Evolutionary conservation across 1,140 invertebrate genomes (phyloP).

Genomic region (Liolophura sinensis): DNA sequence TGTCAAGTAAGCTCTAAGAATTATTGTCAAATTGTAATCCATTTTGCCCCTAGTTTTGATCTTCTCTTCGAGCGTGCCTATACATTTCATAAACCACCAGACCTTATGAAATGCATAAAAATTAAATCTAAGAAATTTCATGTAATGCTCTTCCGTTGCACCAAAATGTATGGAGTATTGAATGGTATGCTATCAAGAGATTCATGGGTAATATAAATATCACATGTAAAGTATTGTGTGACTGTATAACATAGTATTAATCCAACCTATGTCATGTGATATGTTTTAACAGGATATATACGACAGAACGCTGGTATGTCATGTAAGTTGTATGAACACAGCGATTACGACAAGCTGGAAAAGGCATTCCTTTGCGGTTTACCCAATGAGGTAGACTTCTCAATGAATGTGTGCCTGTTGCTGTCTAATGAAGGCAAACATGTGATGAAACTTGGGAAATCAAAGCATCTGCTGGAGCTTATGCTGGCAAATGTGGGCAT

Average conservation of each 20-base stretch:
- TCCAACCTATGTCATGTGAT: neutral
- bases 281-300: constrained; percentile 36
- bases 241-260: too few relatives aligned
- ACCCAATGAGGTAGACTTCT: constrained; percentile 98
- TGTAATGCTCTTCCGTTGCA: too few relatives aligned
- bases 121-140: too few relatives aligned
- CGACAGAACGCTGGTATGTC: constrained; percentile 72
- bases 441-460: constrained; percentile 79
- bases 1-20: constrained; percentile 66
- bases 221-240: too few relatives aligned
- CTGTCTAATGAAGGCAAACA: constrained; percentile 92
- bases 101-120: too few relatives aligned
- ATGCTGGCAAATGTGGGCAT: constrained; percentile 92
- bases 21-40: too few relatives aligned
- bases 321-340: constrained; percentile 72
- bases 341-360: constrained; percentile 84
- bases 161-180: too few relatives aligned
- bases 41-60: too few relatives aligned
- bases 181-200: too few relatives aligned
- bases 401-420: constrained; percentile 94
- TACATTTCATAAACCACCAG: neutral
- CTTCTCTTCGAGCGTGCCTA: neutral
- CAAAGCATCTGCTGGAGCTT: constrained; percentile 83
- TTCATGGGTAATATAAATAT: too few relatives aligned
- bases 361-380: constrained; percentile 89